Percentiles rank a stretch among this genome's conserved stretches.
These are phyloP conservation scores for Fulica atra DNA, from an alignment of 2,113 vertebrate species.

Conservation along the genomic window DNA sequence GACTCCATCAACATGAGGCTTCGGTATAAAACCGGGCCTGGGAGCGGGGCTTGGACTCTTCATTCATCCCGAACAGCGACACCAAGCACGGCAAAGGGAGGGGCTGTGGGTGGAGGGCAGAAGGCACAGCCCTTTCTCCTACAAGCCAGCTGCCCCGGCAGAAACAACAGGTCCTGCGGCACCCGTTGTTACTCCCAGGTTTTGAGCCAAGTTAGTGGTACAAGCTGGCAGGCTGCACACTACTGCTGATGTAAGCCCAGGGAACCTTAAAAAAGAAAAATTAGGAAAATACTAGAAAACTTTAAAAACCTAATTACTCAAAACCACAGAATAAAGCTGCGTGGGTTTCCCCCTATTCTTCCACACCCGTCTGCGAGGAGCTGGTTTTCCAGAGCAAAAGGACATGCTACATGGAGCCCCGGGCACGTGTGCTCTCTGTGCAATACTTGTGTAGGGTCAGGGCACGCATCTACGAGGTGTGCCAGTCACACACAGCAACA, in stretches of 20 bases:
- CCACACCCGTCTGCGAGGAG: not conserved
- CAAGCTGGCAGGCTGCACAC: not conserved
- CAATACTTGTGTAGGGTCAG: not conserved
- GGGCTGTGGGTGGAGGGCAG: not conserved
- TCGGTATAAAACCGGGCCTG: not conserved
- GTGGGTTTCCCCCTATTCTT: constrained; percentile 21
- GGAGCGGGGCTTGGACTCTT: not conserved
- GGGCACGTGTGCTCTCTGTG: not conserved
- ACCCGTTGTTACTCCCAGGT: not conserved
- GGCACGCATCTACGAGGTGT: not conserved
- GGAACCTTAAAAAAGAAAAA: not conserved
- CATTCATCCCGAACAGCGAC: not conserved
- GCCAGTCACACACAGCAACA: not conserved
- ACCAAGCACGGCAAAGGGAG: not conserved
- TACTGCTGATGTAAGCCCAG: not conserved
- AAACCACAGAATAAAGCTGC: not conserved
- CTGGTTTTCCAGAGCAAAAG: not conserved
- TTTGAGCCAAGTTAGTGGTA: not conserved
- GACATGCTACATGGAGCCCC: constrained; percentile 1
- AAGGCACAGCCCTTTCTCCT: not conserved
- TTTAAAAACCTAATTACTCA: not conserved
- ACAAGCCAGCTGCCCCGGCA: constrained; percentile 1
- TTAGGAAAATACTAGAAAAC: not conserved
- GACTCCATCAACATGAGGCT: not conserved
- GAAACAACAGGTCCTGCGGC: not conserved